Percentiles rank a stretch among this genome's conserved stretches.
These are phyloP conservation scores for Pocillopora damicornis DNA, from an alignment of 64 coral and sea anemone genomes.

Conservation along the genomic window DNA sequence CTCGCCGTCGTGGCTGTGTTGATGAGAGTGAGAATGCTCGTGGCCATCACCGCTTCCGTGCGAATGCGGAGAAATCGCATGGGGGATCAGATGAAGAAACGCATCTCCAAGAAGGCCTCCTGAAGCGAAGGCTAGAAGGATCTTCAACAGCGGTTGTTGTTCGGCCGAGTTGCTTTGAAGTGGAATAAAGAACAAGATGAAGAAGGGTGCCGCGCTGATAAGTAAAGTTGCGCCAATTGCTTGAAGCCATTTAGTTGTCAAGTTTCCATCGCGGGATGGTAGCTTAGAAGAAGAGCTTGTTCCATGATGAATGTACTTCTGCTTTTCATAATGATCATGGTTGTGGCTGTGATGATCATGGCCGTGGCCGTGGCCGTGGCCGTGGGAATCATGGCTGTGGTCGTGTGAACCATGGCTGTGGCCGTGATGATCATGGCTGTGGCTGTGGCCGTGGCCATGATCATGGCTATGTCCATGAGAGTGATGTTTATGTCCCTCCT, in stretches of 20 bases:
- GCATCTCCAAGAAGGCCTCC: conserved; percentile 94
- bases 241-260: conserved; percentile 69
- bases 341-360: conserved; percentile 51
- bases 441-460: not conserved
- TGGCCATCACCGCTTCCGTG: conserved; percentile 66
- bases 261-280: conserved; percentile 9
- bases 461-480: conserved; percentile 18
- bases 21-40: conserved; percentile 69
- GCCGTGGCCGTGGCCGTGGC: conserved; percentile 43
- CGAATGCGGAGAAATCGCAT: conserved; percentile 91
- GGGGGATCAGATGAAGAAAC: conserved; percentile 96
- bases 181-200: conserved; percentile 95
- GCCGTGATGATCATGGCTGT: conserved; percentile 47
- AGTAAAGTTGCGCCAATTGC: conserved; percentile 78
- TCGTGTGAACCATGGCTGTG: conserved; percentile 62
- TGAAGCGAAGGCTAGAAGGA: conserved; percentile 89
- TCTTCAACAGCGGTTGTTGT: conserved; percentile 83
- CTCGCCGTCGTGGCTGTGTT: conserved; percentile 44
- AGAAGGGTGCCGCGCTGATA: conserved; percentile 96
- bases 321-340: conserved; percentile 38
- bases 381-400: conserved; percentile 54
- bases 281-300: not conserved
- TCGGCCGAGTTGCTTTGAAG: conserved; percentile 87
- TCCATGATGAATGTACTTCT: not conserved
- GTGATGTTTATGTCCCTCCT: conserved; percentile 37